Percentiles rank a stretch among this genome's conserved stretches.
phyloP scores from a whole-genome alignment of 2,797 vertebrate genomes.

The Hydrolagus colliei region DNA sequence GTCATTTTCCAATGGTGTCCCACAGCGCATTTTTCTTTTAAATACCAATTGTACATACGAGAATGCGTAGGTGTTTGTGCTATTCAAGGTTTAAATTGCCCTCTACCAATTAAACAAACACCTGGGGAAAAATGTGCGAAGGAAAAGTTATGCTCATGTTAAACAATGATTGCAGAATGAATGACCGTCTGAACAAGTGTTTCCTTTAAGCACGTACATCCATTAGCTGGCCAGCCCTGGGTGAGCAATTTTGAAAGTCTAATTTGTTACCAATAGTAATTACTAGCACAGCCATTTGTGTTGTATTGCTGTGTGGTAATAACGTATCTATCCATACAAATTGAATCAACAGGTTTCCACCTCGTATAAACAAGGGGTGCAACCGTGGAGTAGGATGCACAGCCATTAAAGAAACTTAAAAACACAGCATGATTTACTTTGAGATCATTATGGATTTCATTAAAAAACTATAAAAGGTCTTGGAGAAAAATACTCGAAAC shows the following conservation, averaged over 20 bases:
- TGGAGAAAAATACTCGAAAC: neutral
- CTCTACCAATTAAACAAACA: neutral
- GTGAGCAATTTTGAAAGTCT: neutral
- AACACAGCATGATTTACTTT: neutral
- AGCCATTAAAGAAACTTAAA: neutral
- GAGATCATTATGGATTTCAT: neutral
- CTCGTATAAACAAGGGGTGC: neutral
- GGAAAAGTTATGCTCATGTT: neutral
- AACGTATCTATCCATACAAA: neutral
- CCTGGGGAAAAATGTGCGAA: too few relatives aligned
- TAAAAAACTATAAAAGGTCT: neutral
- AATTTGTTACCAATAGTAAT: neutral
- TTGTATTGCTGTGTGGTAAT: neutral
- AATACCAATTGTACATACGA: too few relatives aligned
- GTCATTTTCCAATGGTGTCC: too few relatives aligned
- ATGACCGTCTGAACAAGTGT: neutral
- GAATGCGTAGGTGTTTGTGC: too few relatives aligned
- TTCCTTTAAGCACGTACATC: neutral
- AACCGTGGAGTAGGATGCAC: neutral
- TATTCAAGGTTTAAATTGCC: neutral
- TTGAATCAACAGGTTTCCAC: neutral
- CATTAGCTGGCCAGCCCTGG: neutral
- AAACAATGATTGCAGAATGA: neutral
- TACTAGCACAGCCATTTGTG: neutral
- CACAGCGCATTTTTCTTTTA: too few relatives aligned